A percentile compares a stretch with the other conserved stretches of the same genome.
These are phyloP conservation scores for Philypnodon macrostomus DNA, from an alignment of 2,797 vertebrate genomes.

Conservation along the genomic window DNA sequence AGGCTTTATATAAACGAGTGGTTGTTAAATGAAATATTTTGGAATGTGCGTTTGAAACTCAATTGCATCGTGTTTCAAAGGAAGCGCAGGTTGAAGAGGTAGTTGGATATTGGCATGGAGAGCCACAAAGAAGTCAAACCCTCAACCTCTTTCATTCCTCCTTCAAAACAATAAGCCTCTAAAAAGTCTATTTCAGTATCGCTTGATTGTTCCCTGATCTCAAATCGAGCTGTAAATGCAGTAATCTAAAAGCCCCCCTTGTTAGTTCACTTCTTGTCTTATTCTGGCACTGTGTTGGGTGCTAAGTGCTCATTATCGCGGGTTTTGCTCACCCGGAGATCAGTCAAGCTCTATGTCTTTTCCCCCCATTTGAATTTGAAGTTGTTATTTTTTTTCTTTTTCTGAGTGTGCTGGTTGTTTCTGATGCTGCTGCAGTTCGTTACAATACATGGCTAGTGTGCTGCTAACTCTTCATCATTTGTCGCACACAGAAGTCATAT, in stretches of 20 bases:
- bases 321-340: constrained; percentile 40
- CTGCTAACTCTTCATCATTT: constrained; percentile 26
- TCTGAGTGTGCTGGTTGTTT: constrained; percentile 10
- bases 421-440: constrained; percentile 21
- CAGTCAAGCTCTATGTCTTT: constrained; percentile 12
- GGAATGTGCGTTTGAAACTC: constrained; percentile 39
- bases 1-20: constrained; percentile 67
- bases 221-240: constrained; percentile 39
- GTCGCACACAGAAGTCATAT: constrained; percentile 12
- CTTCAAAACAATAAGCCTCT: constrained; percentile 51
- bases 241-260: constrained; percentile 36
- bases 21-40: constrained; percentile 61
- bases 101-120: constrained; percentile 61
- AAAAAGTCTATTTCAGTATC: constrained; percentile 57
- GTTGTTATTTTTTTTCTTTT: constrained; percentile 30
- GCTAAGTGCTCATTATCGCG: constrained; percentile 50
- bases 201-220: too few relatives aligned
- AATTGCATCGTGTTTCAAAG: constrained; percentile 54
- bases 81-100: constrained; percentile 54
- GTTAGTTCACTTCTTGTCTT: constrained; percentile 30
- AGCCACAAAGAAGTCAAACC: constrained; percentile 43
- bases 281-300: constrained; percentile 40
- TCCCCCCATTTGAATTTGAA: constrained; percentile 21
- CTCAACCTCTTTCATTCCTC: constrained; percentile 47
- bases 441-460: too few relatives aligned